Base-by-base conservation (phyloP, 2,797 vertebrate species). In the Scleropages formosus region DNA sequence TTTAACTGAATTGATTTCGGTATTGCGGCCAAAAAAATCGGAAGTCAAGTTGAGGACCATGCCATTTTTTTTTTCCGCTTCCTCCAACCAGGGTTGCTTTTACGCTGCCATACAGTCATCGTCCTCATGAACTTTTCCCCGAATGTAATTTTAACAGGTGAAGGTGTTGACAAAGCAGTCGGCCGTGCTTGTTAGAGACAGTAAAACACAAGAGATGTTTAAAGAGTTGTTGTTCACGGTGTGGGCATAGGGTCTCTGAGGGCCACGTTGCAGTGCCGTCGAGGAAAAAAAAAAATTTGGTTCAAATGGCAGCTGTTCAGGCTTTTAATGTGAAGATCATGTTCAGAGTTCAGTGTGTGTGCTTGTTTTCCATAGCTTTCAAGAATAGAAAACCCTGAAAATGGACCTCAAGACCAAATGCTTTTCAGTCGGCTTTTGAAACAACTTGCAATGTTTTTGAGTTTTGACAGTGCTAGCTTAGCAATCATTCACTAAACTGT, bases 141-240 rank as follows among this genome's bases (percentile, higher is more conserved):
- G 61, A 24, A 27, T 64, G 46, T 47, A 22, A 20, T 70, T 71
- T 18, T 31, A 62, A 11, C 47, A 6, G 47, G 11, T 26, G 46
- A 1, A 3, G 24, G 6, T n/a, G 4, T n/a, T 22, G 73, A 65
- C 27, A 65, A 69, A 20, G 39, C 58, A 20, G 1, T 13, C 6
- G n/a, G n/a, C 16, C 24, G 67, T 76, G 31, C 75, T 62, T 3
- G 66, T 62, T 70, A 70, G 15, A 69, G 59, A 31, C 22, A 4
- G 58, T 18, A 61, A 61, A 61, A n/a, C 59, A 61, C 20, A n/a
- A n/a, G 9, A 18, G 20, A n/a, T 22, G 20, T 22, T 61, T 16
- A 56, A 13, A 56, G 2, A 56, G 2, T 56, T 56, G 53, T 56
- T 18, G 18, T 18, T 56, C 53, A 11, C 53, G 53, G 13, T 56